Conservation (phyloP, 1,140 invertebrate genomes). For the Arion vulgaris region DNA sequence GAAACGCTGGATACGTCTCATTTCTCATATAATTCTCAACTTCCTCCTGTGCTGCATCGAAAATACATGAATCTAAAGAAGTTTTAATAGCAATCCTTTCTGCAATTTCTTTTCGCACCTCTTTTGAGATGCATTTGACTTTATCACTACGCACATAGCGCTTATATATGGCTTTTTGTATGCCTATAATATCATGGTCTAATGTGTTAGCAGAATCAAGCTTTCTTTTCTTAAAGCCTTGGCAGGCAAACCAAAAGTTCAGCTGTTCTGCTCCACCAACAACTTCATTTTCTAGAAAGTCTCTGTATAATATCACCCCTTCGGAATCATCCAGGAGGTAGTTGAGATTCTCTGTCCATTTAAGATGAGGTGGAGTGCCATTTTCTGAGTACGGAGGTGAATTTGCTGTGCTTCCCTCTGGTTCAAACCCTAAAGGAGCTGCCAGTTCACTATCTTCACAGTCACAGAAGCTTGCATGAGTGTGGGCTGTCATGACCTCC, state of each 20-base stretch:
- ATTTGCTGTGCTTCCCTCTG: constrained; percentile 69
- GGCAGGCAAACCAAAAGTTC: constrained; percentile 93
- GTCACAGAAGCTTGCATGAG: constrained; percentile 29
- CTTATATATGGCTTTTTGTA: constrained; percentile 87
- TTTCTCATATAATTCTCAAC: constrained; percentile 87
- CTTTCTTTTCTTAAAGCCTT: constrained; percentile 86
- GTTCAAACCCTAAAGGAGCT: constrained; percentile 70
- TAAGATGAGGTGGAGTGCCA: constrained; percentile 83
- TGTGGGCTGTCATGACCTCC: constrained; percentile 13
- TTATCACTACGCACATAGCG: constrained; percentile 81
- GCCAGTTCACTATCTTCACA: constrained; percentile 56
- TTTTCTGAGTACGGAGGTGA: constrained; percentile 71
- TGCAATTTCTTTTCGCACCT: constrained; percentile 85
- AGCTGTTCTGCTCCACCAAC: constrained; percentile 76
- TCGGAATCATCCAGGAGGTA: constrained; percentile 87
- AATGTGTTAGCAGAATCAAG: constrained; percentile 73
- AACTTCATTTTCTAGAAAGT: constrained; percentile 86
- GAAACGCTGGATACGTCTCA: constrained; percentile 91
- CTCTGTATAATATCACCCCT: constrained; percentile 87
- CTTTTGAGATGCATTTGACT: constrained; percentile 69
- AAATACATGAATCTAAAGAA: constrained; percentile 76
- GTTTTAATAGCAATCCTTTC: constrained; percentile 83
- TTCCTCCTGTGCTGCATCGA: constrained; percentile 81
- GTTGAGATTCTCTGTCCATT: constrained; percentile 88
- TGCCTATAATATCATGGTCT: constrained; percentile 79